phyloP scores from a whole-genome alignment of 1,140 invertebrate species.

The Drosophila miranda region DNA sequence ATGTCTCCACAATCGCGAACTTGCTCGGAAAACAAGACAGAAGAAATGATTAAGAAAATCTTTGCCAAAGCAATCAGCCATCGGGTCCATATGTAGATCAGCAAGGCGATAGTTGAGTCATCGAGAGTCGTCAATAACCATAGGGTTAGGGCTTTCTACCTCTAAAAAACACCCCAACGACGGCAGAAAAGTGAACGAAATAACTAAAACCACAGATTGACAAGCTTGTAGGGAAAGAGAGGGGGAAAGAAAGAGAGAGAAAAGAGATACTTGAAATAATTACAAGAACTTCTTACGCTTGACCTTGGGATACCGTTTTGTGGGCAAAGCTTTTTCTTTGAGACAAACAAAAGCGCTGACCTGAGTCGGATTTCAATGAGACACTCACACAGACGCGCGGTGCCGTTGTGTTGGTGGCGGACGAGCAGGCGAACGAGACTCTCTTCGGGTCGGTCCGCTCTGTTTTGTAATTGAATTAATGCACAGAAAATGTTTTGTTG shows the following conservation, averaged over 20 bases:
- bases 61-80: too few species aligned
- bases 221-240: too few species aligned
- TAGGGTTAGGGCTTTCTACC: too few species aligned
- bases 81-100: too few species aligned
- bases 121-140: too few species aligned
- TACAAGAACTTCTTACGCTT: slow-evolving; percentile 78
- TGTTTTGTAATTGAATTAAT: slow-evolving; percentile 80
- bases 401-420: too few species aligned
- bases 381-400: slow-evolving; percentile 10
- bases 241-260: background rate
- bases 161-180: too few species aligned
- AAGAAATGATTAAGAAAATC: background rate
- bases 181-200: too few species aligned
- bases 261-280: slow-evolving; percentile 58
- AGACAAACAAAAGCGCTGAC: slow-evolving; percentile 67
- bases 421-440: slow-evolving; percentile 7
- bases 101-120: too few species aligned
- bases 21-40: slow-evolving; percentile 18
- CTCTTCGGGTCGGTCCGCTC: slow-evolving; percentile 25
- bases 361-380: slow-evolving; percentile 64
- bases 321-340: slow-evolving; percentile 64
- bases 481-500: slow-evolving; percentile 66
- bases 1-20: slow-evolving; percentile 28
- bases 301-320: slow-evolving; percentile 72
- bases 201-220: too few species aligned